Evolutionary conservation across 2,797 vertebrate species (phyloP), one percentile per base, ranked within the genome.

Genomic region (Parotocinclus haroldoi): DNA sequence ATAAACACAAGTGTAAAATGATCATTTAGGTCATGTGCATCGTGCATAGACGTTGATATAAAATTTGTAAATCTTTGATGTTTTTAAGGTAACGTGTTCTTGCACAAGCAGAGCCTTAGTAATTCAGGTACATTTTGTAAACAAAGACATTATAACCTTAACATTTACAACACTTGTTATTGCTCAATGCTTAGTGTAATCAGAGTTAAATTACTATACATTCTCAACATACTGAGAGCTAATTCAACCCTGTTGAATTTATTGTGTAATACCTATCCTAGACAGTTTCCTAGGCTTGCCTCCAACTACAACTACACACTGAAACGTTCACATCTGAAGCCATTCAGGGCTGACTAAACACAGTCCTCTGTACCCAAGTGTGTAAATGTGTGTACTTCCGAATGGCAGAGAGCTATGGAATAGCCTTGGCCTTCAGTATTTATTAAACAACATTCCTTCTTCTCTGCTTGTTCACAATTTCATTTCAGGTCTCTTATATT

Each of bases 391-490:
- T 51, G 53, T 60, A 27, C 45, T 63, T 67, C 16, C 57, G 76
- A 79, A 50, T 76, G 81, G 77, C 74, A 76, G 76, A 71, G 67
- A 70, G 67, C 72, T 68, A 65, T 52, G 62, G 54, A 66, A 55
- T 51, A 60, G 63, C 52, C 44, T 19, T 60, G 59, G 68, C 62
- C 27, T 0, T 56, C 53, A 58, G 13, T 78, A 69, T 84, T 80
- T 80, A 85, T 86, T 77, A 82, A 86, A 84, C 74, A 76, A 72
- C 68, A 76, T 77, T 79, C 81, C 68, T 78, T 58, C 58, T 69
- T 77, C 77, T 76, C 68, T 81, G 75, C 76, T 71, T 78, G 75
- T 73, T 56, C 45, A 70, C 49, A 75, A 61, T 72, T 81, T 75
- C 38, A 69, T 80, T 75, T 72, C 66, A 46, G 27, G 27, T 27